Percentiles rank a stretch among this genome's conserved stretches.
Evolutionary conservation across 2,113 vertebrate genomes (phyloP).

Genomic region (Rana temporaria): DNA sequence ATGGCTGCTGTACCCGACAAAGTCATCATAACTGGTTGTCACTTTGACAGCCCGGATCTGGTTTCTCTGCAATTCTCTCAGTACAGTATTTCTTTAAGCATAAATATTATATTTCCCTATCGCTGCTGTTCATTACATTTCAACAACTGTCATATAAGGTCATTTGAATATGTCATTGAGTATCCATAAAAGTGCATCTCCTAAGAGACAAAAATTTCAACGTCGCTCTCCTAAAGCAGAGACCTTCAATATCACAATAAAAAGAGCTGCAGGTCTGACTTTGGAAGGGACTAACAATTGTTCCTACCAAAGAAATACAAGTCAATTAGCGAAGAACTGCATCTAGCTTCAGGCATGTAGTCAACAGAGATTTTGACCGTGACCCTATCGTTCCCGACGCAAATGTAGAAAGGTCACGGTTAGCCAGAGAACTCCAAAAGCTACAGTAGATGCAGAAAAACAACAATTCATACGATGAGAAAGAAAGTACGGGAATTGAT

Average conservation of each 20-base stretch:
- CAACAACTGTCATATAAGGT: too few relatives aligned
- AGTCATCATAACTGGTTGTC: too few relatives aligned
- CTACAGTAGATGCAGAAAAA: neutral
- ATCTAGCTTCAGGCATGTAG: neutral
- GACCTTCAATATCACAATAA: neutral
- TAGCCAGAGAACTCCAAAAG: neutral
- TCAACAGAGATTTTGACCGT: neutral
- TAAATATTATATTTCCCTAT: too few relatives aligned
- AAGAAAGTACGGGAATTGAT: neutral
- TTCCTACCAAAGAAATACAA: neutral
- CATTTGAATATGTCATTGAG: too few relatives aligned
- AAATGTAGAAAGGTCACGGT: slow-evolving; percentile 2
- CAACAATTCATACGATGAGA: neutral
- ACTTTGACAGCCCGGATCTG: too few relatives aligned
- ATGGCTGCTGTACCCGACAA: too few relatives aligned
- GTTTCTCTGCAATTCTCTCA: too few relatives aligned
- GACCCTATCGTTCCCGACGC: neutral
- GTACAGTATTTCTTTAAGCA: too few relatives aligned
- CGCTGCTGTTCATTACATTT: too few relatives aligned
- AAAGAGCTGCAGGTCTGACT: neutral
- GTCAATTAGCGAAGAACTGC: neutral
- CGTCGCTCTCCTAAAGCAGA: neutral
- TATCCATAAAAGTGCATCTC: neutral
- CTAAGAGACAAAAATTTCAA: neutral
- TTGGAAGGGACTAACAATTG: neutral